A percentile compares a stretch with the other conserved stretches of the same genome.
Evolutionary conservation across 2,888 invertebrate genomes (phyloP).

Genomic region (Dryadula phaetusa): DNA sequence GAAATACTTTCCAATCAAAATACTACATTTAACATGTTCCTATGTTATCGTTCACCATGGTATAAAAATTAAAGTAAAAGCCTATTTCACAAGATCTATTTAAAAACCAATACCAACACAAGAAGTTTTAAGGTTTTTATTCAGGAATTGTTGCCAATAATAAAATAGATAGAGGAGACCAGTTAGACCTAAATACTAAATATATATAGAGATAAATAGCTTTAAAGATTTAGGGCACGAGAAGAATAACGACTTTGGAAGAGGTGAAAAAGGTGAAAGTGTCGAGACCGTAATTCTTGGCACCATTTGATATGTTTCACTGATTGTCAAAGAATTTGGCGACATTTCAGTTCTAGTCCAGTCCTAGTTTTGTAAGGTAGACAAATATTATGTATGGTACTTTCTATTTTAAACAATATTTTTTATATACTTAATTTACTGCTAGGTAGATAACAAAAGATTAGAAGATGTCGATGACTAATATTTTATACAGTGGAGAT

Average conservation of each 20-base stretch:
- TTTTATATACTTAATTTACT: no score
- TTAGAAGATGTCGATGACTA: no score
- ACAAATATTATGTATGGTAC: neutral
- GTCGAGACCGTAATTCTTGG: constrained; percentile 15
- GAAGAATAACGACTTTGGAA: constrained; percentile 14
- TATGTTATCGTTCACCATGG: no score
- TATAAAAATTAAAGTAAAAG: no score
- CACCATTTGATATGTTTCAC: constrained; percentile 13
- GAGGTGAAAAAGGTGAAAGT: constrained; percentile 20
- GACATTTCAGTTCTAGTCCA: neutral
- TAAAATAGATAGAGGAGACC: neutral
- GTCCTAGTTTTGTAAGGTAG: neutral
- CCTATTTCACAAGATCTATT: no score
- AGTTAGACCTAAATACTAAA: neutral
- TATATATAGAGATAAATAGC: constrained; percentile 7
- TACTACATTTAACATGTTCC: no score
- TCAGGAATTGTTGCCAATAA: neutral
- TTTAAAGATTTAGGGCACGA: neutral
- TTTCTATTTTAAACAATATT: no score
- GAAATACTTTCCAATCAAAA: no score
- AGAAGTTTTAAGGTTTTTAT: neutral
- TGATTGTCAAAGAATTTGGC: constrained; percentile 12
- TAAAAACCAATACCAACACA: no score
- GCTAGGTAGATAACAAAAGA: no score
- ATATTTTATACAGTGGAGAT: no score